Percentiles rank a stretch among this genome's conserved stretches.
These are phyloP conservation scores for Cabera pusaria DNA, from an alignment of 2,888 invertebrate genomes.

Conservation along the genomic window DNA sequence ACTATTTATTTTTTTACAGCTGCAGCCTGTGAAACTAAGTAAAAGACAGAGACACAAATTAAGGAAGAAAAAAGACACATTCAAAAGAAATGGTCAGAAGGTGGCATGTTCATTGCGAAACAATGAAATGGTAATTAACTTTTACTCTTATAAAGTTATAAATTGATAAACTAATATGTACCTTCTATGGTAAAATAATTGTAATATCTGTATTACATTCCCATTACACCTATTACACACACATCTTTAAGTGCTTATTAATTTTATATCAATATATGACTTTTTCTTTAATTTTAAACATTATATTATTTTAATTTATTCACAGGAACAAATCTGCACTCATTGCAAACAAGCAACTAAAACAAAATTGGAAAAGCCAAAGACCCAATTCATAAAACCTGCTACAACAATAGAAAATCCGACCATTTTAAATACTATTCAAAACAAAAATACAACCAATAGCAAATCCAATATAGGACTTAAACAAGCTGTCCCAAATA, in stretches of 20 bases:
- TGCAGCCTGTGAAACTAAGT: conserved; percentile 49
- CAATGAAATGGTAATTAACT: conserved; percentile 58
- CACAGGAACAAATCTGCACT: conserved; percentile 61
- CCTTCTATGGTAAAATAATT: too few relatives aligned
- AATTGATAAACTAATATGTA: too few relatives aligned
- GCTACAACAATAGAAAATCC: conserved; percentile 6
- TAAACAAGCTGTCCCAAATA: too few relatives aligned
- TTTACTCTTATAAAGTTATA: too few relatives aligned
- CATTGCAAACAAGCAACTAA: conserved; percentile 56
- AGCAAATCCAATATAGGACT: too few relatives aligned
- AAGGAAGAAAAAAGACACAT: too few relatives aligned
- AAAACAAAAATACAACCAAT: too few relatives aligned
- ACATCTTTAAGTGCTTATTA: too few relatives aligned
- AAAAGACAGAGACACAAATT: conserved; percentile 53
- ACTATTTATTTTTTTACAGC: conserved; percentile 40
- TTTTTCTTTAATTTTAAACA: background rate
- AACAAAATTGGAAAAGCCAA: conserved; percentile 45
- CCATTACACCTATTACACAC: too few relatives aligned
- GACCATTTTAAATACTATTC: background rate
- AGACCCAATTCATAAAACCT: conserved; percentile 28
- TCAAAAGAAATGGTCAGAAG: too few relatives aligned
- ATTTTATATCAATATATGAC: background rate
- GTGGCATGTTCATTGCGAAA: too few relatives aligned
- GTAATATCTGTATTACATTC: too few relatives aligned
- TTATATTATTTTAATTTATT: conserved; percentile 27